Percentiles rank a stretch among this genome's conserved stretches.
These are phyloP conservation scores for Meloidogyne floridensis DNA, from an alignment of 1,140 invertebrate species.

Conservation along the genomic window DNA sequence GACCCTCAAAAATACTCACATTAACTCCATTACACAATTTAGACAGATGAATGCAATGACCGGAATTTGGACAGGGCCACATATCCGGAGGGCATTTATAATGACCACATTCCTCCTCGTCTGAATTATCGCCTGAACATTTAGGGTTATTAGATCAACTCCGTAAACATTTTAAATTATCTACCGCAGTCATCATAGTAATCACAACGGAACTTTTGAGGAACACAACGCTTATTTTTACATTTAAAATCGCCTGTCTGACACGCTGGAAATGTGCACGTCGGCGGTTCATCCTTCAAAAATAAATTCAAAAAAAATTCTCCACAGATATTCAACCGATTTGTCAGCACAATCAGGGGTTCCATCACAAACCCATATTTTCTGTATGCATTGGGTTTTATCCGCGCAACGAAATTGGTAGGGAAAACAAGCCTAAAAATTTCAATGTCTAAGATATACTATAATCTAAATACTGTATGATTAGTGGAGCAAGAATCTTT, in stretches of 20 bases:
- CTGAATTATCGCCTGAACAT: constrained; percentile 70
- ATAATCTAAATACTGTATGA: constrained; percentile 65
- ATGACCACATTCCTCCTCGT: constrained; percentile 83
- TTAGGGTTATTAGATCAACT: constrained; percentile 53
- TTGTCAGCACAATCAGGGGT: constrained; percentile 21
- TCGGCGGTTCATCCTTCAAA: constrained; percentile 79
- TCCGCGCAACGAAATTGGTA: constrained; percentile 86
- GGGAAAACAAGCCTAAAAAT: constrained; percentile 73
- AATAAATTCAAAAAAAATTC: not conserved
- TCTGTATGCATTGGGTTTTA: constrained; percentile 79
- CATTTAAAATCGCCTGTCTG: constrained; percentile 82
- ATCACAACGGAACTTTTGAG: constrained; percentile 71
- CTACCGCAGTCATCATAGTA: constrained; percentile 66
- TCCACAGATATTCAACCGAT: not conserved
- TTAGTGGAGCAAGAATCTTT: constrained; percentile 72
- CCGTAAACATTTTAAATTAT: constrained; percentile 20
- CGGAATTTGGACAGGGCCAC: constrained; percentile 80
- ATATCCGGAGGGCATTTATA: constrained; percentile 87
- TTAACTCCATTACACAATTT: constrained; percentile 84
- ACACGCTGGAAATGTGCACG: constrained; percentile 85
- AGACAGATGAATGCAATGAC: constrained; percentile 82
- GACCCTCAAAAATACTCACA: not conserved
- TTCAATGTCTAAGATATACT: not conserved
- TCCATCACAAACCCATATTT: constrained; percentile 77
- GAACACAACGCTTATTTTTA: constrained; percentile 87